phyloP scores from a whole-genome alignment of 2,797 vertebrate species.

The Mastacembelus armatus region DNA sequence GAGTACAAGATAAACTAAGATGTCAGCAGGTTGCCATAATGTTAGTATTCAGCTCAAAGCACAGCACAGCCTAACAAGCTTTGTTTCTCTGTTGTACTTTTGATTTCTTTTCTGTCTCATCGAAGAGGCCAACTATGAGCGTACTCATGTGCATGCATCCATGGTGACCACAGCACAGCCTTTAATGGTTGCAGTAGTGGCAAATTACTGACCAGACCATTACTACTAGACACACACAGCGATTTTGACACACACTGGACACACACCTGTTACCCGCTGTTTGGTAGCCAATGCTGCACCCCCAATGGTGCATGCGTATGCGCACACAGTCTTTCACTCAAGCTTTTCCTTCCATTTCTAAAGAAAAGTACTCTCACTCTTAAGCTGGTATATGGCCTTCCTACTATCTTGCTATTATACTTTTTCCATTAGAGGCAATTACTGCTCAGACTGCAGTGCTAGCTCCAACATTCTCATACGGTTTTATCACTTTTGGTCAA shows the following conservation, averaged over 20 bases:
- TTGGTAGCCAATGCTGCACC: slow-evolving; percentile 27
- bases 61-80: neutral
- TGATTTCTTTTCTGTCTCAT: slow-evolving; percentile 29
- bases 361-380: slow-evolving; percentile 73
- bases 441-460: slow-evolving; percentile 54
- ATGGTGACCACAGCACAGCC: slow-evolving; percentile 26
- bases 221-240: slow-evolving; percentile 32
- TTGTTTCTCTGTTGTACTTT: slow-evolving; percentile 12
- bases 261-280: slow-evolving; percentile 64
- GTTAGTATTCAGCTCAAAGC: neutral
- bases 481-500: slow-evolving; percentile 71
- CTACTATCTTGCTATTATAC: slow-evolving; percentile 75
- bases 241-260: slow-evolving; percentile 60
- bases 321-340: slow-evolving; percentile 18
- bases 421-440: slow-evolving; percentile 80
- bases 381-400: slow-evolving; percentile 73
- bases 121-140: slow-evolving; percentile 5
- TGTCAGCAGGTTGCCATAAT: neutral
- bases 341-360: slow-evolving; percentile 71
- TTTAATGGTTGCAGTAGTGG: slow-evolving; percentile 60
- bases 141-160: slow-evolving; percentile 32
- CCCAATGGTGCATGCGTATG: slow-evolving; percentile 18
- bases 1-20: too few relatives aligned
- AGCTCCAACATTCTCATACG: slow-evolving; percentile 59
- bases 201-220: slow-evolving; percentile 68